Conservation (phyloP, 1,140 invertebrate genomes). For the Atta cephalotes region DNA sequence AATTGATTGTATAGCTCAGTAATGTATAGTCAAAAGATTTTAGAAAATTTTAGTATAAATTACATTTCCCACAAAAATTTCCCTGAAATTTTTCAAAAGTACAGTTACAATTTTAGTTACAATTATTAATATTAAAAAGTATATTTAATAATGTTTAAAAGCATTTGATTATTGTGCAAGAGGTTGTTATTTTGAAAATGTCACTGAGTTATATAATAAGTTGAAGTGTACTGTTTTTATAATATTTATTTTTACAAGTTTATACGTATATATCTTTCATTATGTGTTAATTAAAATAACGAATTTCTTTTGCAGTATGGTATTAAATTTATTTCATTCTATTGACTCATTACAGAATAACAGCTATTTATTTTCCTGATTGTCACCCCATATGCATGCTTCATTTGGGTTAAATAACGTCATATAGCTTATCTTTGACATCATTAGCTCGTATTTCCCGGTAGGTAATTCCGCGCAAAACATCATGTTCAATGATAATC, state of each 20-base stretch:
- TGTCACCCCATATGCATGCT: not conserved
- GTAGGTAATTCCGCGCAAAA: not conserved
- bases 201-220: not conserved
- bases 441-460: constrained; percentile 38
- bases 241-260: constrained; percentile 5
- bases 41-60: no score
- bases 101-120: not conserved
- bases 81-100: not conserved
- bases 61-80: not conserved
- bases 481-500: constrained; percentile 34
- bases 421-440: constrained; percentile 12
- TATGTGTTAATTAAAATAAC: not conserved
- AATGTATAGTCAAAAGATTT: not conserved
- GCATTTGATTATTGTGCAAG: not conserved
- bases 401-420: constrained; percentile 3
- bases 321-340: not conserved
- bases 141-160: constrained; percentile 3
- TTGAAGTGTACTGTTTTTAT: not conserved
- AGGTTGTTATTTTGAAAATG: not conserved
- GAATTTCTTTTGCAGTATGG: not conserved
- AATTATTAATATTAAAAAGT: not conserved
- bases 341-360: not conserved
- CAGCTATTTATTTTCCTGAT: constrained; percentile 15
- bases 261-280: not conserved
- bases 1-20: no score